These are phyloP conservation scores for Agapornis canus DNA, from an alignment of 2,797 vertebrate genomes.

Conservation along the genomic window DNA sequence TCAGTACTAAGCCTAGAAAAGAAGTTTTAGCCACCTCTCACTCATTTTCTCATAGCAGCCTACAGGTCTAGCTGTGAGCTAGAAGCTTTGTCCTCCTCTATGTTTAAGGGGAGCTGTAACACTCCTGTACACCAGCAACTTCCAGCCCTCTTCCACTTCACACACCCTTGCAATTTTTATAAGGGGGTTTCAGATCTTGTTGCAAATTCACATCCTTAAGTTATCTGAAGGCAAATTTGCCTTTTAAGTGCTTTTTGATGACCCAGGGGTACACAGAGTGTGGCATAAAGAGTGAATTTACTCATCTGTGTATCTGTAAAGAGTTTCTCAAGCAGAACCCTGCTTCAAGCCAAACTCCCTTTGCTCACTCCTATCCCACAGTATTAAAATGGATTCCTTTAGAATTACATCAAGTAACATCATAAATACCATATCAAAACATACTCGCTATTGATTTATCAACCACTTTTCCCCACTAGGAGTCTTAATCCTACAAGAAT, in stretches of 20 bases:
- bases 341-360: neutral
- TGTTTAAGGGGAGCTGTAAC: no score
- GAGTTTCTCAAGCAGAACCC: neutral
- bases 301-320: neutral
- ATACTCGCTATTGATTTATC: neutral
- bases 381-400: neutral
- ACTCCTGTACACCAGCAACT: neutral
- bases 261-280: neutral
- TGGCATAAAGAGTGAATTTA: neutral
- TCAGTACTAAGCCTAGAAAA: neutral
- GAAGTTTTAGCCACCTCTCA: neutral
- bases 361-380: neutral
- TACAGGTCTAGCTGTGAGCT: accelerated
- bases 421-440: neutral
- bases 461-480: neutral
- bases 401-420: neutral
- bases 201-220: neutral
- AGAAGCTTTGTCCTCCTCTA: neutral
- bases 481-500: neutral
- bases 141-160: neutral
- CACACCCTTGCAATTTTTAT: no score
- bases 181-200: neutral
- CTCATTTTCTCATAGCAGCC: neutral
- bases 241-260: neutral
- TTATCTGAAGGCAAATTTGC: neutral